Percentiles rank a stretch among this genome's conserved stretches.
phyloP scores from a whole-genome alignment of 2,888 invertebrate genomes.

The Cerastis rubricosa region DNA sequence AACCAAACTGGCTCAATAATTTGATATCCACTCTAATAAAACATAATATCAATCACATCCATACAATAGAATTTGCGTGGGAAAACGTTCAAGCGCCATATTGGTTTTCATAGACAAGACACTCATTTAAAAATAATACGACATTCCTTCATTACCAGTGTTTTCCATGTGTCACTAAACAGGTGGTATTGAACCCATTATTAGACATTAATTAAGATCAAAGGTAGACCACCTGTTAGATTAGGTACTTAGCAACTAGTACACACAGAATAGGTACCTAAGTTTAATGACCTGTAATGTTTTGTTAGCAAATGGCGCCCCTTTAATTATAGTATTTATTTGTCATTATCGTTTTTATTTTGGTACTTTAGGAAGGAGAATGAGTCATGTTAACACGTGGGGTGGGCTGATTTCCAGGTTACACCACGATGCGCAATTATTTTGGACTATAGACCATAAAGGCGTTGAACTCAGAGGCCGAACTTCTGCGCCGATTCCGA shows the following conservation, averaged over 20 bases:
- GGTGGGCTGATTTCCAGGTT: conserved; percentile 50
- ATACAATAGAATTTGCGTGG: conserved; percentile 39
- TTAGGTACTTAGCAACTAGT: conserved; percentile 47
- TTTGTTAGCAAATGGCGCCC: conserved; percentile 27
- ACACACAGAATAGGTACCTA: conserved; percentile 38
- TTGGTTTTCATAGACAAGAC: conserved; percentile 39
- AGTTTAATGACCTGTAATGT: conserved; percentile 52
- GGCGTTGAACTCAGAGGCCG: conserved; percentile 50
- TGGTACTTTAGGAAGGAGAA: conserved; percentile 9
- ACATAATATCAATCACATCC: conserved; percentile 11
- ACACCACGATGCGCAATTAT: conserved; percentile 50
- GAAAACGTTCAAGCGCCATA: conserved; percentile 41
- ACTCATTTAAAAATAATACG: conserved; percentile 27
- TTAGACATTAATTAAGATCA: conserved; percentile 48
- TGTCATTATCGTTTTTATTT: conserved; percentile 27
- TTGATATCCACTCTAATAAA: neutral
- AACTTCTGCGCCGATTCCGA: conserved; percentile 6
- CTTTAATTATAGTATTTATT: conserved; percentile 48
- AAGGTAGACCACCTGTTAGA: conserved; percentile 51
- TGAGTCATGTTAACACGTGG: conserved; percentile 46
- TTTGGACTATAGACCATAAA: conserved; percentile 39
- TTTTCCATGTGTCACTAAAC: conserved; percentile 53
- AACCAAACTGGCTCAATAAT: neutral
- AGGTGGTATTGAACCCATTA: conserved; percentile 53
- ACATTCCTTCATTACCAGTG: conserved; percentile 35